These are phyloP conservation scores for Mohoua ochrocephala DNA, from an alignment of 2,113 vertebrate species.

Conservation along the genomic window DNA sequence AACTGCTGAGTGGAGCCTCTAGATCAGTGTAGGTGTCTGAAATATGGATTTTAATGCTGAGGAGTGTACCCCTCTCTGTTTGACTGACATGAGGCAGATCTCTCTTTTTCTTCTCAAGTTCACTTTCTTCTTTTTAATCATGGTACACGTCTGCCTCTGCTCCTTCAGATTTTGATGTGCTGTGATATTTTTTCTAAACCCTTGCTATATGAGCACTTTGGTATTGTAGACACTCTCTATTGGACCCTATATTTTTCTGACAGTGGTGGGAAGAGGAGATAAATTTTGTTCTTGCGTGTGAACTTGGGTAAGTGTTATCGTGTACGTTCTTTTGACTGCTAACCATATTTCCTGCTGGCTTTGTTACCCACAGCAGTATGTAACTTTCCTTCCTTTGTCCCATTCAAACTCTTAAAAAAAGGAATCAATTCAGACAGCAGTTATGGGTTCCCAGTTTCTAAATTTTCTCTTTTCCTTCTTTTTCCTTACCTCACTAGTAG, in stretches of 20 bases:
- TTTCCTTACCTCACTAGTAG: neutral
- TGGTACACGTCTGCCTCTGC: neutral
- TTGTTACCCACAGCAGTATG: constrained; percentile 29
- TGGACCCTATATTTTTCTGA: neutral
- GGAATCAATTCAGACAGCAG: neutral
- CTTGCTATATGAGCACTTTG: neutral
- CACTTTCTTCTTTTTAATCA: neutral
- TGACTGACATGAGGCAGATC: neutral
- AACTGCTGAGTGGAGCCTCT: neutral
- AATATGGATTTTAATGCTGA: neutral
- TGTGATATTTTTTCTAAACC: neutral
- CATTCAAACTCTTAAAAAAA: neutral
- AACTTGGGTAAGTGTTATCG: neutral
- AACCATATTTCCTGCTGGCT: constrained; percentile 35
- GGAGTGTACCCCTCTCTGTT: neutral
- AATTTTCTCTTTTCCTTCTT: neutral
- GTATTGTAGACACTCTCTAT: neutral
- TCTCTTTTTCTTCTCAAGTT: neutral
- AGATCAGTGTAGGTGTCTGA: neutral
- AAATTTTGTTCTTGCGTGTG: constrained; percentile 1
- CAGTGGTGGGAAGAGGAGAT: neutral
- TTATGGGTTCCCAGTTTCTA: neutral
- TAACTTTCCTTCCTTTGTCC: constrained; percentile 58
- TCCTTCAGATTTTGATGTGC: neutral
- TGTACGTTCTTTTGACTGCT: neutral